Percentiles rank a stretch among this genome's conserved stretches.
Conservation (phyloP, 2,113 vertebrate genomes). For the human (Homo sapiens) region GRCh38 chr15:73625001-73625500, state of each 20-base stretch:
- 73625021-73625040: constrained; percentile 9
- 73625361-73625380: neutral
- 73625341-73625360: constrained; percentile 7
- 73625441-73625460: too few species aligned
- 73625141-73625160: constrained; percentile 40
- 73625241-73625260: neutral
- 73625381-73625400: too few species aligned
- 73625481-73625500: too few species aligned
- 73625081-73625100: neutral
- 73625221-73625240: neutral
- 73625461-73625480: too few species aligned
- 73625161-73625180: neutral
- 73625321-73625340: constrained; percentile 45
- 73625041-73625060: neutral
- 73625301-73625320: neutral
- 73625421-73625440: too few species aligned
- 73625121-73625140: constrained; percentile 6
- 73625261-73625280: neutral
- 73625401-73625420: too few species aligned
- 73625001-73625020: neutral
- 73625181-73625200: constrained; percentile 30
- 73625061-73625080: constrained; percentile 46
- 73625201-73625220: constrained; percentile 1
- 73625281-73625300: neutral
- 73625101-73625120: neutral